These are phyloP conservation scores for Fringilla coelebs DNA, from an alignment of 2,797 vertebrate species.

Conservation along the genomic window DNA sequence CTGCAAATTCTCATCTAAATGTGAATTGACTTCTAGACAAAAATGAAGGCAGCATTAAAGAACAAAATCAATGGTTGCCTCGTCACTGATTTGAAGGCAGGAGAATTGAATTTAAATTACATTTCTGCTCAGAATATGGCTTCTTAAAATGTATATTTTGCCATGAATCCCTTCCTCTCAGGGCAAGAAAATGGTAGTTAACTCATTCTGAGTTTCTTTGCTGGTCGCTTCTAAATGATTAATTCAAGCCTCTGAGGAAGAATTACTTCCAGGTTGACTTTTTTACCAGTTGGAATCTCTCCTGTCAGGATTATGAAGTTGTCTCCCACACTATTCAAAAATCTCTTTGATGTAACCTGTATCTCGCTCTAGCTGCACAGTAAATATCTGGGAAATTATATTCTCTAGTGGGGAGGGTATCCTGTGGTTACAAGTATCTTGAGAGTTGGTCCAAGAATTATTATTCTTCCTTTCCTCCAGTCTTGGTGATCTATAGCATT, in stretches of 20 bases:
- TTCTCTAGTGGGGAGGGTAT: conserved; percentile 46
- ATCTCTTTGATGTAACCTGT: conserved; percentile 59
- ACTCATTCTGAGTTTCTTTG: background rate
- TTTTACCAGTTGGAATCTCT: conserved; percentile 44
- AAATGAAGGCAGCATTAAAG: background rate
- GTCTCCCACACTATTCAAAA: conserved; percentile 60
- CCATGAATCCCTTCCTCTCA: background rate
- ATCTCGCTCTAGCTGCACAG: conserved; percentile 30
- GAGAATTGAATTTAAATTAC: background rate
- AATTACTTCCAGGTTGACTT: conserved; percentile 69
- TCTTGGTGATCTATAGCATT: conserved; percentile 54
- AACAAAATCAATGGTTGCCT: conserved; percentile 8
- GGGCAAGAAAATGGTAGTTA: background rate
- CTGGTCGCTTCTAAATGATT: background rate
- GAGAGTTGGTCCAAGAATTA: conserved; percentile 61
- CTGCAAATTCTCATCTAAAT: background rate
- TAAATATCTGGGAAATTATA: conserved; percentile 64
- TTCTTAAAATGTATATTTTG: background rate
- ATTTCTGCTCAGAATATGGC: background rate
- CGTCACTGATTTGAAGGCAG: conserved; percentile 19
- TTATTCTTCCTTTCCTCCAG: conserved; percentile 56
- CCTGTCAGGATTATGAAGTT: conserved; percentile 60
- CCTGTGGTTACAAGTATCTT: conserved; percentile 65
- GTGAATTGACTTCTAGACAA: background rate
- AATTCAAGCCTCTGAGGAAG: conserved; percentile 54